Conservation (phyloP, 2,113 vertebrate species). For the Oostethus manadensis region DNA sequence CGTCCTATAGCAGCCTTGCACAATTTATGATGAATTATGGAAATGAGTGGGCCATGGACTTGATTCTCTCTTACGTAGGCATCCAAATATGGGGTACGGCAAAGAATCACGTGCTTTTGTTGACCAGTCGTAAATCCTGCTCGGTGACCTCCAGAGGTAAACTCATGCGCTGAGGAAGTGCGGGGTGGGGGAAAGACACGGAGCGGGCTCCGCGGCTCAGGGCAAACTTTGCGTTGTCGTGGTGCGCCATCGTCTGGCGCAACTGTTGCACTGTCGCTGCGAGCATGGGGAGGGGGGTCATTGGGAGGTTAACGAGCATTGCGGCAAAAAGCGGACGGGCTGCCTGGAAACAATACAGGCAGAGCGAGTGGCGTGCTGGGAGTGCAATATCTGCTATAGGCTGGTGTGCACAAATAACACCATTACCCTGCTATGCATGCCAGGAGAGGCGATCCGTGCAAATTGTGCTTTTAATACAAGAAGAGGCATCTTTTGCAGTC, state of each 20-base stretch:
- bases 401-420: slow-evolving; percentile 39
- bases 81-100: slow-evolving; percentile 99
- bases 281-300: slow-evolving; percentile 80
- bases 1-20: slow-evolving; percentile 99
- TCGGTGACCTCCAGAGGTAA: slow-evolving; percentile 99
- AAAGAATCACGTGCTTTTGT: slow-evolving; percentile 99
- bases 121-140: slow-evolving; percentile 99
- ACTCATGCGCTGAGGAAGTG: slow-evolving; percentile 89
- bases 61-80: slow-evolving; percentile 99
- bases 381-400: slow-evolving; percentile 40
- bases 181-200: slow-evolving; percentile 81
- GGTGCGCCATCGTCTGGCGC: slow-evolving; percentile 86
- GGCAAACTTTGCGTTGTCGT: slow-evolving; percentile 70
- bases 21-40: slow-evolving; percentile 99
- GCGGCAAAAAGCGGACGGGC: slow-evolving; percentile 76
- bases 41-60: slow-evolving; percentile 99
- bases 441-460: slow-evolving; percentile 34
- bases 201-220: slow-evolving; percentile 67
- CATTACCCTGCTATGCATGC: slow-evolving; percentile 39
- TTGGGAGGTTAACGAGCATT: slow-evolving; percentile 89
- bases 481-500: slow-evolving; percentile 19
- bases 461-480: slow-evolving; percentile 49
- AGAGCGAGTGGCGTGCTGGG: slow-evolving; percentile 51
- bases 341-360: slow-evolving; percentile 72
- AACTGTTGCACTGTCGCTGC: slow-evolving; percentile 56